Percentiles rank a stretch among this genome's conserved stretches.
phyloP scores from a whole-genome alignment of 2,797 vertebrate species.

The Kryptolebias ocellatus region DNA sequence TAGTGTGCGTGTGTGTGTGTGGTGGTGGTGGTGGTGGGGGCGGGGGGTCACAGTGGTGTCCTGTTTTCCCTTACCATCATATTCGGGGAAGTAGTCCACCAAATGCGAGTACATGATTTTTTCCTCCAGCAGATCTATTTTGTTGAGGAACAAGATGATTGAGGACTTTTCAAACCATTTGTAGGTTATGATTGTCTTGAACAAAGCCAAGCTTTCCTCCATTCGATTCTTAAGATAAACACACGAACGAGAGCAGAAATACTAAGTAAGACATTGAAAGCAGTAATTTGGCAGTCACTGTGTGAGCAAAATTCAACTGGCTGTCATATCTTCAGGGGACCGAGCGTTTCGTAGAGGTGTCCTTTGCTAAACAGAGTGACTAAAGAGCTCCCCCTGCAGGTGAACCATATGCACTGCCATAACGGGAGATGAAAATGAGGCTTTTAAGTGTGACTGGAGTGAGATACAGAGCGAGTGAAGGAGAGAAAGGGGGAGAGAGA shows the following conservation, averaged over 20 bases:
- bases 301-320: conserved; percentile 49
- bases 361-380: conserved; percentile 51
- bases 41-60: too few relatives aligned
- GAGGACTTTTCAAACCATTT: conserved; percentile 79
- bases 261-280: conserved; percentile 21
- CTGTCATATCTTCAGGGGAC: conserved; percentile 47
- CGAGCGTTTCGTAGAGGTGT: conserved; percentile 31
- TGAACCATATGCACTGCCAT: conserved; percentile 36
- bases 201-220: conserved; percentile 84
- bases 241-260: conserved; percentile 12
- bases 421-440: conserved; percentile 16
- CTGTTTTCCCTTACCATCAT: conserved; percentile 70
- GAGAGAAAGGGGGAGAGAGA: neutral
- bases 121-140: conserved; percentile 82
- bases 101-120: conserved; percentile 83
- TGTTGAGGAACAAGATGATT: conserved; percentile 83
- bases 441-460: conserved; percentile 14
- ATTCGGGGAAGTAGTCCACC: conserved; percentile 83
- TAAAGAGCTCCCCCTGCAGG: conserved; percentile 80
- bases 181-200: conserved; percentile 80
- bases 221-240: conserved; percentile 75
- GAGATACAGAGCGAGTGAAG: conserved; percentile 6
- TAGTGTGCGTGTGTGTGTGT: too few relatives aligned
- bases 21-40: too few relatives aligned
- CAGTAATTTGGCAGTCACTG: conserved; percentile 24